Evolutionary conservation across 1,140 invertebrate species (phyloP).

Genomic region (Eurosta solidaginis): DNA sequence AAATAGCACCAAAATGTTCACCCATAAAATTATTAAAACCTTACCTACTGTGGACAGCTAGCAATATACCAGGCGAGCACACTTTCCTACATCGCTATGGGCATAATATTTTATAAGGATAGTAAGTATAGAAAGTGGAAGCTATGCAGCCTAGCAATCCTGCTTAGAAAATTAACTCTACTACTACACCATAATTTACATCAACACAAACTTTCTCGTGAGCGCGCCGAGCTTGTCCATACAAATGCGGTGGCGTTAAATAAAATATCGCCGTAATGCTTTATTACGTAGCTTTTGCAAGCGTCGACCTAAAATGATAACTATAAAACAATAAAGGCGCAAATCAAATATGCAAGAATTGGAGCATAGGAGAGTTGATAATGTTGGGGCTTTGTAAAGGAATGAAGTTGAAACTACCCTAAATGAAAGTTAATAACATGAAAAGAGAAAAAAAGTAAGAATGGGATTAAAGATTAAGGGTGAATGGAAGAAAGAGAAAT

Average conservation of each 20-base stretch:
- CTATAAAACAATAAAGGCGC: too few relatives aligned
- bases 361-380: neutral
- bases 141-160: neutral
- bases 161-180: neutral
- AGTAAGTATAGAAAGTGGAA: too few relatives aligned
- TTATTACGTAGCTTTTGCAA: constrained; percentile 4
- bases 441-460: too few relatives aligned
- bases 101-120: neutral
- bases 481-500: too few relatives aligned
- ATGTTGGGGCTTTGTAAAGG: neutral
- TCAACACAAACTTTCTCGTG: neutral
- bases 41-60: neutral
- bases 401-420: too few relatives aligned
- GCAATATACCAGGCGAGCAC: neutral
- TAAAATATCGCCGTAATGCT: neutral
- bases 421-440: too few relatives aligned
- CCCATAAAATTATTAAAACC: constrained; percentile 7
- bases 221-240: neutral
- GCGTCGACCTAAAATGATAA: neutral
- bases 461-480: too few relatives aligned
- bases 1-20: neutral
- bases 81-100: neutral
- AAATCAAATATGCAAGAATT: neutral
- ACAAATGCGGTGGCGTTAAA: neutral
- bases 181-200: neutral